Evolutionary conservation across 92 coral and sea anemone species (phyloP), one percentile per base, ranked within the genome.

Genomic region (Epizoanthus illoricatus): DNA sequence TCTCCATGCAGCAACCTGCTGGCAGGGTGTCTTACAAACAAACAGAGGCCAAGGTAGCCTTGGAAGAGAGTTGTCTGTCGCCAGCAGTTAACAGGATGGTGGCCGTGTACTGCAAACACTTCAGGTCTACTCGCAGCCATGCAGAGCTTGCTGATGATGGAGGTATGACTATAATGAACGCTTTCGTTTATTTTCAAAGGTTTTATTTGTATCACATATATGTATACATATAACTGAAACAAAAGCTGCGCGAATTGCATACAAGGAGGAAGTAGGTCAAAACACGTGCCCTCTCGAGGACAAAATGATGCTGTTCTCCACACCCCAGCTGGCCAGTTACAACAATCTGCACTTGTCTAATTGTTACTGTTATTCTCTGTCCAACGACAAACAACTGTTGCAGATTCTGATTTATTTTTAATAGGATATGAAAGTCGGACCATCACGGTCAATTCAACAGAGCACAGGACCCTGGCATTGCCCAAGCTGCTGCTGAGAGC

Each of bases 401-500:
- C 17, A 7, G 60, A 16, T n/a, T 18, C 11, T 19, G 0, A 21
- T 74, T 65, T 23, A n/a, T 4, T 60, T 83, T 39, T 59, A 70
- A n/a, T 76, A 93, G 98, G 85, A 13, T 84, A 81, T 55, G 97
- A 95, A 63, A 79, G 89, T 10, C 89, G 98, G 19, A 87, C 59
- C 41, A 87, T 95, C 12, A 88, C 69, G 12, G 74, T 95, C 36
- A 87, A 82, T 71, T 84, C 85, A 16, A 88, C 90, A 17, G 96
- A 95, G 65, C 87, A 91, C 60, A 73, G 88, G 41, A 95, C 98
- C 9, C 84, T 91, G 5, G 86, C 85, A 8, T 86, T 83, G 4
- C 94, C 92, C 1, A 93, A 87, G 68, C 84, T 95, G 17, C 81
- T 84, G 6, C 86, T 95, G 42, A 93, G 89, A 69, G 98, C 91